phyloP scores from a whole-genome alignment of 2,888 invertebrate species.

The Teinopalpus imperialis region DNA sequence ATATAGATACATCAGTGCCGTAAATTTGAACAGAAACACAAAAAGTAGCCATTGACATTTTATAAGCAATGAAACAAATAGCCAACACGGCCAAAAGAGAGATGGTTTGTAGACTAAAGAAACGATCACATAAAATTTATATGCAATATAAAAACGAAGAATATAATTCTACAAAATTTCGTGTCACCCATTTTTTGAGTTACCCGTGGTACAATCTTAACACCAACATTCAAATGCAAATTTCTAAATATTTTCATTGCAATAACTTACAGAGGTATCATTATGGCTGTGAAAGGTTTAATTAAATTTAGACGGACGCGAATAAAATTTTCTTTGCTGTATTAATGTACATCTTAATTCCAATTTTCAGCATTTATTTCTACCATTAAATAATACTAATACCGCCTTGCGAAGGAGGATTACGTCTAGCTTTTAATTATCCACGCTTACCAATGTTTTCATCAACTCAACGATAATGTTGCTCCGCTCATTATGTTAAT shows the following conservation, averaged over 20 bases:
- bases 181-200: too few species aligned
- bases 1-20: constrained; percentile 9
- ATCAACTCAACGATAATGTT: constrained; percentile 1
- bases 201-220: too few species aligned
- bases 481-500: constrained; percentile 13
- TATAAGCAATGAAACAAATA: constrained; percentile 24
- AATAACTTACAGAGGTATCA: too few species aligned
- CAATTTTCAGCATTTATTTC: too few species aligned
- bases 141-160: constrained; percentile 11
- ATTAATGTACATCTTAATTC: not conserved
- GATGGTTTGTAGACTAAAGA: constrained; percentile 13
- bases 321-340: not conserved
- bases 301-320: not conserved
- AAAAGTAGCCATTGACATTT: constrained; percentile 23
- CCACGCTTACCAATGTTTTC: not conserved
- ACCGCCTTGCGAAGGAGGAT: too few species aligned
- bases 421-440: not conserved
- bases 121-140: constrained; percentile 24
- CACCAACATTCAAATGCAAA: constrained; percentile 4
- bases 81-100: constrained; percentile 14
- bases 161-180: constrained; percentile 11
- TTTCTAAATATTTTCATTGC: constrained; percentile 1
- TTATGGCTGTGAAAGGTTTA: not conserved
- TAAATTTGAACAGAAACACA: constrained; percentile 18
- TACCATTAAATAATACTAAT: too few species aligned